Conservation (phyloP, 1,140 invertebrate species). For the Frieseomelitta varia region DNA sequence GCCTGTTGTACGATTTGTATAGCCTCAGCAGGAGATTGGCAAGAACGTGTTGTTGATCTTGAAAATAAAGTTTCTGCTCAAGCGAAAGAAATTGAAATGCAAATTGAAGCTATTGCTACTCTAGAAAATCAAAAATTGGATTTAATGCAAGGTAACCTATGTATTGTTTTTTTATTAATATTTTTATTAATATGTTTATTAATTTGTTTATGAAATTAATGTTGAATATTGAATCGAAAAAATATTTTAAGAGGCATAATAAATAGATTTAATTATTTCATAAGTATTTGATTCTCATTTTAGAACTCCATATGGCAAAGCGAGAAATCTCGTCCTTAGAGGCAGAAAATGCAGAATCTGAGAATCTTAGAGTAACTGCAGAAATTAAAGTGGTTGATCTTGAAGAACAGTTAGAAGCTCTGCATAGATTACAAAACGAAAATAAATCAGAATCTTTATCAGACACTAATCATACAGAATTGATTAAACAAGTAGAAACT, state of each 20-base stretch:
- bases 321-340: conserved; percentile 84
- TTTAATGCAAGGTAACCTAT: conserved; percentile 84
- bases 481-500: conserved; percentile 81
- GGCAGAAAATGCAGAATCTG: conserved; percentile 84
- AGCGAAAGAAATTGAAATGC: conserved; percentile 79
- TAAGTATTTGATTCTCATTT: conserved; percentile 62
- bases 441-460: conserved; percentile 65
- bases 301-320: conserved; percentile 83
- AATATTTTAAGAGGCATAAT: neutral
- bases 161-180: conserved; percentile 6
- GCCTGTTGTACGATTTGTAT: conserved; percentile 74
- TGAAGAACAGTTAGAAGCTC: conserved; percentile 85
- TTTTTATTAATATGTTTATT: too few relatives aligned
- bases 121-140: conserved; percentile 87
- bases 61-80: conserved; percentile 77
- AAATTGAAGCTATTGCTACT: conserved; percentile 84
- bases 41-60: conserved; percentile 74
- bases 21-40: conserved; percentile 78
- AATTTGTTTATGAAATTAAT: conserved; percentile 14
- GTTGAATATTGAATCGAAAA: conserved; percentile 4
- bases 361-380: conserved; percentile 85
- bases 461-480: conserved; percentile 79
- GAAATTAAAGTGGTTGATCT: conserved; percentile 88
- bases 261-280: neutral
- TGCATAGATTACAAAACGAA: conserved; percentile 64